phyloP scores from a whole-genome alignment of 2,888 invertebrate genomes.

The Atethmia centrago region DNA sequence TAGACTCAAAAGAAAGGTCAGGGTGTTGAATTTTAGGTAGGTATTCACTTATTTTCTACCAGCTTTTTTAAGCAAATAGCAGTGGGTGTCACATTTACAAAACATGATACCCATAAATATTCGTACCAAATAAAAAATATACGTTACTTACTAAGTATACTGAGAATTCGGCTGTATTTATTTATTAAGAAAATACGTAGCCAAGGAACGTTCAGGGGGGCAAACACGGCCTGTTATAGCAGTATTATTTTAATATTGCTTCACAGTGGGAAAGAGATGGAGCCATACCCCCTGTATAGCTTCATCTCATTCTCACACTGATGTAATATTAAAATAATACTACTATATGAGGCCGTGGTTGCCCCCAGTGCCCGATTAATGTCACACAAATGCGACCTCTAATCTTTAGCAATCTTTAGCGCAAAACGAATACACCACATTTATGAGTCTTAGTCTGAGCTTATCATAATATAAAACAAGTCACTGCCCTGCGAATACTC shows the following conservation, averaged over 20 bases:
- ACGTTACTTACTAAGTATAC: background rate
- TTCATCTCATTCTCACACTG: no score
- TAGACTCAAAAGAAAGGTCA: conserved; percentile 51
- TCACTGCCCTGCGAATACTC: conserved; percentile 57
- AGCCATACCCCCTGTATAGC: no score
- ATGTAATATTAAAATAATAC: no score
- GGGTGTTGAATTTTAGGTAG: conserved; percentile 45
- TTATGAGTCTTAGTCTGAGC: conserved; percentile 51
- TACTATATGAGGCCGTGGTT: no score
- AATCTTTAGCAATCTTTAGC: conserved; percentile 31
- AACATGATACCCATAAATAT: conserved; percentile 1
- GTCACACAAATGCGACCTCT: conserved; percentile 30
- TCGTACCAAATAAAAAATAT: conserved; percentile 19
- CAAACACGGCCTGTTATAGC: no score
- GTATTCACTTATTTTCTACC: conserved; percentile 38
- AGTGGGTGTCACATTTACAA: background rate
- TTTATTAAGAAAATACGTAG: conserved; percentile 40
- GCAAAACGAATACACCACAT: conserved; percentile 42
- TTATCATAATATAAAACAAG: conserved; percentile 51
- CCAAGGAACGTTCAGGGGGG: conserved; percentile 29
- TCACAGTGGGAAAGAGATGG: no score
- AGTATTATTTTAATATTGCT: no score
- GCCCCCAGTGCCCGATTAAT: conserved; percentile 45
- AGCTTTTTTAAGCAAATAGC: conserved; percentile 5
- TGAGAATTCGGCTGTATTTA: conserved; percentile 13